Evolutionary conservation across 2,113 vertebrate genomes (phyloP).

Genomic region (Setophaga petechia): DNA sequence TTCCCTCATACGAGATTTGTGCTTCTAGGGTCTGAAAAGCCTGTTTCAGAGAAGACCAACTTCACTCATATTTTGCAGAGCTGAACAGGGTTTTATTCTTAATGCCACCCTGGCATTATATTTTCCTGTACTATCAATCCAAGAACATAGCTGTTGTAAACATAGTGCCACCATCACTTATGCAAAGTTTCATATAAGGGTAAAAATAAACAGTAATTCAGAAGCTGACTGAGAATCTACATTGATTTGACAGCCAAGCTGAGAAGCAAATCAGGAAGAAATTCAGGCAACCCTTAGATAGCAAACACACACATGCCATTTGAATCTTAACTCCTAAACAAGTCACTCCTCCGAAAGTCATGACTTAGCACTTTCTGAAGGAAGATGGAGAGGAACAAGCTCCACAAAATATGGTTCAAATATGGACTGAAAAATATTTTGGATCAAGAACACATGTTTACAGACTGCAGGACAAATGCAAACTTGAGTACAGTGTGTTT

Average conservation of each 20-base stretch:
- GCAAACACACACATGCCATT: neutral
- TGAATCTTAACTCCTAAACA: neutral
- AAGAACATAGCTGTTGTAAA: neutral
- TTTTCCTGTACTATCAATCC: neutral
- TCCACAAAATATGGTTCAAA: neutral
- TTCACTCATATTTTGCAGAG: neutral
- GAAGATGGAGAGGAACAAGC: neutral
- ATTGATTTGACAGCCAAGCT: neutral
- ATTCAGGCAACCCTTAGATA: neutral
- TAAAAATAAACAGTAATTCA: constrained; percentile 37
- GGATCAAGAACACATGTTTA: neutral
- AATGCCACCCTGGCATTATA: neutral
- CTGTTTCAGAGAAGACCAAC: neutral
- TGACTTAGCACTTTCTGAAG: neutral
- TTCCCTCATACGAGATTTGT: neutral
- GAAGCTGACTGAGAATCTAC: neutral
- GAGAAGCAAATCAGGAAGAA: neutral
- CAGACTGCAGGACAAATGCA: neutral
- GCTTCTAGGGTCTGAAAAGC: neutral
- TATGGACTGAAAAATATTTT: neutral
- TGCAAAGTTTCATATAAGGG: neutral
- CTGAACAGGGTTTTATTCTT: neutral
- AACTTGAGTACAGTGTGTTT: neutral
- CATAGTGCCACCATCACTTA: neutral
- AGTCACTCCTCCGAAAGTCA: neutral